Conservation (phyloP, 2,797 vertebrate genomes). For the Betta splendens region DNA sequence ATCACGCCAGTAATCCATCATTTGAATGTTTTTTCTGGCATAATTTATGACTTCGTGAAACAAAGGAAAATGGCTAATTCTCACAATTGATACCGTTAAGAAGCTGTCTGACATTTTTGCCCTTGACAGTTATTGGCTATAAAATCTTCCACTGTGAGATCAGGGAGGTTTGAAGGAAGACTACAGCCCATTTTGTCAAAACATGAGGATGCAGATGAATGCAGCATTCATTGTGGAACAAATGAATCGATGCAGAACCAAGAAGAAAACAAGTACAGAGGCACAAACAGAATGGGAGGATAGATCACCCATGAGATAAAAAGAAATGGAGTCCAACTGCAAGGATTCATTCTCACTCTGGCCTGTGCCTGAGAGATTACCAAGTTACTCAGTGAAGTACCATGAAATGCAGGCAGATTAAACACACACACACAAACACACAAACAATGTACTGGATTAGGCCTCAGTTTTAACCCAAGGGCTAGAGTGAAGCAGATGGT, state of each 20-base stretch:
- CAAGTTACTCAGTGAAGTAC: slow-evolving; percentile 60
- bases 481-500: slow-evolving; percentile 76
- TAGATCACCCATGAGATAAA: slow-evolving; percentile 41
- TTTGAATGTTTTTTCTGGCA: not conserved
- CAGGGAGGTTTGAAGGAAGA: not conserved
- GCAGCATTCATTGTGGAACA: no score
- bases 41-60: not conserved
- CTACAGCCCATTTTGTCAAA: not conserved
- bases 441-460: slow-evolving; percentile 69
- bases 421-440: slow-evolving; percentile 34
- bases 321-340: slow-evolving; percentile 46
- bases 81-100: slow-evolving; percentile 1
- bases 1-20: slow-evolving; percentile 1
- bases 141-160: not conserved
- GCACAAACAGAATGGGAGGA: slow-evolving; percentile 24
- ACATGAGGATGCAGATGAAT: not conserved
- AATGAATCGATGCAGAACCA: not conserved
- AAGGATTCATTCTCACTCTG: slow-evolving; percentile 71
- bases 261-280: not conserved
- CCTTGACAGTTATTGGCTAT: not conserved
- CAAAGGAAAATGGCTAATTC: not conserved
- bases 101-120: not conserved
- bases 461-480: slow-evolving; percentile 56
- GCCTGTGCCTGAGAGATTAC: slow-evolving; percentile 63
- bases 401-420: slow-evolving; percentile 67